These are phyloP conservation scores for Penaeus monodon DNA, from an alignment of 2,888 invertebrate genomes.

Conservation along the genomic window DNA sequence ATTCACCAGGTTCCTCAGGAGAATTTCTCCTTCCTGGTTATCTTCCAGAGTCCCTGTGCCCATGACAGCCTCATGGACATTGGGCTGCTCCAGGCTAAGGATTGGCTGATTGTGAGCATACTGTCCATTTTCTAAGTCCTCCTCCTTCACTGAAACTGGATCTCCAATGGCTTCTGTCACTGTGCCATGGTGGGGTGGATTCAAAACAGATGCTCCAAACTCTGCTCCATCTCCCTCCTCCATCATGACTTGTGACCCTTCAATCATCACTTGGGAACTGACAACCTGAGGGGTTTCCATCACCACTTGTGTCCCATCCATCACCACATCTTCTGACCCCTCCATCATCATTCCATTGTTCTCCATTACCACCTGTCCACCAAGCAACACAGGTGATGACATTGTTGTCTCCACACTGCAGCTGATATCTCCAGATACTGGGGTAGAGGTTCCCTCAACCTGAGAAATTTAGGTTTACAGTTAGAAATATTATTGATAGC, in stretches of 20 bases:
- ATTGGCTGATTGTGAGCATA: constrained; percentile 43
- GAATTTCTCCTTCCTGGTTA: constrained; percentile 38
- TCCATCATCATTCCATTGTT: constrained; percentile 15
- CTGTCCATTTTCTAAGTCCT: constrained; percentile 28
- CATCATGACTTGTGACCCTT: not conserved
- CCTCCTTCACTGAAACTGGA: constrained; percentile 28
- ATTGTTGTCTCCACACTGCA: constrained; percentile 19
- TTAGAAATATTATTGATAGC: not conserved
- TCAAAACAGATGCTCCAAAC: too few species aligned
- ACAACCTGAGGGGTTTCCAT: constrained; percentile 36
- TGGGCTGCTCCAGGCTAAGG: constrained; percentile 20
- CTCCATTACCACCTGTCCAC: constrained; percentile 19
- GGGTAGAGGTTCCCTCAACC: constrained; percentile 16
- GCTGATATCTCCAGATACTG: constrained; percentile 16
- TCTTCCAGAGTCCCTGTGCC: constrained; percentile 5
- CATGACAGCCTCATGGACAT: not conserved
- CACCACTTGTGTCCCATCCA: constrained; percentile 27
- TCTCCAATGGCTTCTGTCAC: too few species aligned
- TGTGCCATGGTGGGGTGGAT: too few species aligned
- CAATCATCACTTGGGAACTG: constrained; percentile 10
- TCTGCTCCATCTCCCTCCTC: too few species aligned
- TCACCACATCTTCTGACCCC: constrained; percentile 23
- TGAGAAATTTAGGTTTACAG: not conserved
- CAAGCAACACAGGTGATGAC: constrained; percentile 18
- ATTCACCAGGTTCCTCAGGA: constrained; percentile 42